phyloP scores from a whole-genome alignment of 2,113 vertebrate species.

The Jacana jacana region DNA sequence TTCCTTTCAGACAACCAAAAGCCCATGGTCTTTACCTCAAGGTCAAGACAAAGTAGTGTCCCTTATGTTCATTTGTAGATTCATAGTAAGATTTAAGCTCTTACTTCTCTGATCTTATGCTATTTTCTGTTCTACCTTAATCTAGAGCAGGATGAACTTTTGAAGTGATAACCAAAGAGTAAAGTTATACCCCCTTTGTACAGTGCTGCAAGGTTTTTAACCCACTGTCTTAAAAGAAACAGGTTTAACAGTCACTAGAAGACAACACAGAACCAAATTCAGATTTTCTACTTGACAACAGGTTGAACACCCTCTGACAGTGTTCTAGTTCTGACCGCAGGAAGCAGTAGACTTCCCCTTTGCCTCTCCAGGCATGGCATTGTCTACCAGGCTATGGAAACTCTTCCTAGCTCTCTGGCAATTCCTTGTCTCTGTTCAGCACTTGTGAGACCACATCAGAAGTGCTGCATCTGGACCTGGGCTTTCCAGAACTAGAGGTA shows the following conservation, averaged over 20 bases:
- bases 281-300: background rate
- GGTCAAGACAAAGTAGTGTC: background rate
- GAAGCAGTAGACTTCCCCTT: background rate
- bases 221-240: rapidly evolving
- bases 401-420: background rate
- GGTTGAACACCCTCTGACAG: background rate
- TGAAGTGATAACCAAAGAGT: background rate
- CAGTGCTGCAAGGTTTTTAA: background rate
- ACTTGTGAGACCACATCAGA: rapidly evolving
- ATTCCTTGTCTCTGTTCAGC: background rate
- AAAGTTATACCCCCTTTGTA: background rate
- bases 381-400: background rate
- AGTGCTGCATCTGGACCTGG: background rate
- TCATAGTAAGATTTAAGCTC: background rate
- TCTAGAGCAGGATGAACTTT: background rate
- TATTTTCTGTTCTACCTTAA: background rate
- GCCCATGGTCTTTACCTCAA: background rate
- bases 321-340: background rate
- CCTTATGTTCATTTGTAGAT: background rate
- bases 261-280: background rate
- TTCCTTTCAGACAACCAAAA: background rate
- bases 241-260: background rate
- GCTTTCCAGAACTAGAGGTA: background rate
- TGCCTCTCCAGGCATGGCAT: background rate
- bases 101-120: background rate